Conservation (phyloP, 2,797 vertebrate genomes). For the Nothura maculosa region DNA sequence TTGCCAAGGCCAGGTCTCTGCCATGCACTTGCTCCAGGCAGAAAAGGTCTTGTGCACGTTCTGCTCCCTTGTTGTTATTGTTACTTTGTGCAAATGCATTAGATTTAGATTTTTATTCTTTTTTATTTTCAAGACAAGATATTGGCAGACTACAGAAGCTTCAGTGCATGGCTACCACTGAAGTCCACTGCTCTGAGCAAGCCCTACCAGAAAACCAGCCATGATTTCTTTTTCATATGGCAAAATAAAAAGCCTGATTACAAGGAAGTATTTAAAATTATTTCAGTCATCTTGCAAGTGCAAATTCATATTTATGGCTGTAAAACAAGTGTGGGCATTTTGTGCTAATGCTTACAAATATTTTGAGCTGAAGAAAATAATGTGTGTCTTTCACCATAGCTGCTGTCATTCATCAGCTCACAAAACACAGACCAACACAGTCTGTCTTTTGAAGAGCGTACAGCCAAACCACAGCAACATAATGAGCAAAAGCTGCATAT, state of each 20-base stretch:
- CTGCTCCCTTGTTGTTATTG: neutral
- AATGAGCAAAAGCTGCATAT: neutral
- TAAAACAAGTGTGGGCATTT: neutral
- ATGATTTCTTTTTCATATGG: accelerated
- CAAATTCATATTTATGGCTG: neutral
- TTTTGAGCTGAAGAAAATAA: neutral
- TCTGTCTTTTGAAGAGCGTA: neutral
- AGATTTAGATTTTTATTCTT: neutral
- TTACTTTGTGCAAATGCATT: neutral
- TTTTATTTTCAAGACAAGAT: neutral
- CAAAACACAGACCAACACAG: neutral
- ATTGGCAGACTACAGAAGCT: neutral
- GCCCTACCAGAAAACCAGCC: neutral
- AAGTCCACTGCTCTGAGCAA: neutral
- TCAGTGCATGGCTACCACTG: neutral
- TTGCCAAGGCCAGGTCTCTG: neutral
- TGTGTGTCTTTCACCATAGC: neutral
- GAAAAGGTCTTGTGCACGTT: neutral
- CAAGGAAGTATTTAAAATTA: neutral
- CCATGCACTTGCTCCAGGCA: neutral
- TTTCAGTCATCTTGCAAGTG: neutral
- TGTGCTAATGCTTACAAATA: neutral
- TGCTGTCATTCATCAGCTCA: neutral
- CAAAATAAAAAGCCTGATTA: neutral
- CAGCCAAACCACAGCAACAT: neutral